Percentiles rank a stretch among this genome's conserved stretches.
Evolutionary conservation across 2,888 invertebrate species (phyloP).

Genomic region (Tinea semifulvella): DNA sequence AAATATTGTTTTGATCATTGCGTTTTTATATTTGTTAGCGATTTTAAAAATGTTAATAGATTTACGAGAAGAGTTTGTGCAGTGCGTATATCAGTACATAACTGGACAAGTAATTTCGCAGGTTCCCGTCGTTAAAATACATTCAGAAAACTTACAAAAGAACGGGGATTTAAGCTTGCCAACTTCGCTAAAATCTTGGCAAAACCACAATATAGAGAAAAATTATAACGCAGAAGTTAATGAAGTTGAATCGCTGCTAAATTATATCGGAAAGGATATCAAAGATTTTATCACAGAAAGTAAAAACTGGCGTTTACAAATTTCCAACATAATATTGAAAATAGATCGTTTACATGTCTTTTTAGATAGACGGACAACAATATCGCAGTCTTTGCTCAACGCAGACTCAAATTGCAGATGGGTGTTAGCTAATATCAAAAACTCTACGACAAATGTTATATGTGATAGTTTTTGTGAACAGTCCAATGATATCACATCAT

Average conservation of each 20-base stretch:
- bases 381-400: constrained; percentile 19
- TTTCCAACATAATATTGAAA: constrained; percentile 42
- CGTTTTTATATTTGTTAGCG: not conserved
- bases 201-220: constrained; percentile 18
- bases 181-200: constrained; percentile 65
- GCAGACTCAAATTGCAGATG: not conserved
- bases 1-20: no score
- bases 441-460: not conserved
- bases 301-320: constrained; percentile 49
- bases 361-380: constrained; percentile 48
- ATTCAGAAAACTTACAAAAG: constrained; percentile 60
- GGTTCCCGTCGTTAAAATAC: constrained; percentile 60
- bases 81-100: not conserved
- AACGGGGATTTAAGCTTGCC: constrained; percentile 75
- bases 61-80: constrained; percentile 27
- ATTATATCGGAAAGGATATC: constrained; percentile 28
- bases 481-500: constrained; percentile 31
- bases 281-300: constrained; percentile 46
- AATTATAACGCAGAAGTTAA: not conserved
- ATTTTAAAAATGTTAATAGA: constrained; percentile 31
- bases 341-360: constrained; percentile 59
- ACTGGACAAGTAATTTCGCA: not conserved
- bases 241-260: constrained; percentile 27
- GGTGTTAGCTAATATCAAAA: constrained; percentile 1
- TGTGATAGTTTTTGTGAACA: constrained; percentile 34